Evolutionary conservation across 2,797 vertebrate genomes (phyloP).

Genomic region (Smutsia gigantea): DNA sequence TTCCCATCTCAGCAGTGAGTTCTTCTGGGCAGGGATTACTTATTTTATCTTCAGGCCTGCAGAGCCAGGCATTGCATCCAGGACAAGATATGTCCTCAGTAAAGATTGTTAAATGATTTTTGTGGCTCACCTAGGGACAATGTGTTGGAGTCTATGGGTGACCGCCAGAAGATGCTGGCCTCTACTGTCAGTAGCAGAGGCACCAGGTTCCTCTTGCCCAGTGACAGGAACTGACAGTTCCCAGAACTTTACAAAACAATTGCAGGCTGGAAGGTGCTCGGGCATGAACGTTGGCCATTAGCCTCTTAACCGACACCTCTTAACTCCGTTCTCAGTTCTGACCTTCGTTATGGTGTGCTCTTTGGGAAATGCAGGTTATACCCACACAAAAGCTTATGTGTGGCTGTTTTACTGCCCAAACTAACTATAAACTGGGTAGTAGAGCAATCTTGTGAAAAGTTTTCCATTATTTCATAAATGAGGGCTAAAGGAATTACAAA

Average conservation of each 20-base stretch:
- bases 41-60: not conserved
- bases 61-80: not conserved
- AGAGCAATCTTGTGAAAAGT: not conserved
- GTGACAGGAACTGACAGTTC: not conserved
- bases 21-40: not conserved
- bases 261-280: not conserved
- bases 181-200: not conserved
- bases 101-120: not conserved
- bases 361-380: not conserved
- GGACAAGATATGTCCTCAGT: not conserved
- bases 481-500: not conserved
- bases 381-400: not conserved
- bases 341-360: not conserved
- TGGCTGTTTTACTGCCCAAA: not conserved
- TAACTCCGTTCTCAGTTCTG: not conserved
- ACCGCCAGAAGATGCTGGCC: not conserved
- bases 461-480: conserved; percentile 31
- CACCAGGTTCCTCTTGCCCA: not conserved
- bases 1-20: not conserved
- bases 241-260: not conserved
- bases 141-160: not conserved
- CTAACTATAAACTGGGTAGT: not conserved
- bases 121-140: not conserved
- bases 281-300: not conserved
- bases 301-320: not conserved